Evolutionary conservation across 2,113 vertebrate species (phyloP).

Genomic region (Mus pahari): DNA sequence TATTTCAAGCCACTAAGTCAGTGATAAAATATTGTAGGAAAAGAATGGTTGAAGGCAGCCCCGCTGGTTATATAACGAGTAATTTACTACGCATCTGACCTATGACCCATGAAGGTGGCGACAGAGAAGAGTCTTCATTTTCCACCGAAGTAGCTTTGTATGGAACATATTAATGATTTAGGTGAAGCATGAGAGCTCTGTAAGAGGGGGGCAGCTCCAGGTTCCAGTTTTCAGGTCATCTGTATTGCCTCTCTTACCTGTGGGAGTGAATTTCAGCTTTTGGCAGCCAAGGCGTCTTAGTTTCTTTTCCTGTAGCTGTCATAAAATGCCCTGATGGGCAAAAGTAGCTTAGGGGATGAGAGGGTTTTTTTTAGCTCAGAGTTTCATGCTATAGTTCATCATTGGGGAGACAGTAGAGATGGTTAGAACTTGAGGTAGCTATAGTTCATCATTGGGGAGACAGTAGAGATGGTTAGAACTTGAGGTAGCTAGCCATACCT

Average conservation of each 20-base stretch:
- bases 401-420: neutral
- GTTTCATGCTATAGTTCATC: neutral
- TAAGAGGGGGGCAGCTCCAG: rapidly evolving
- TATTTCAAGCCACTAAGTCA: neutral
- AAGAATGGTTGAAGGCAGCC: neutral
- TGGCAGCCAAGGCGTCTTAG: neutral
- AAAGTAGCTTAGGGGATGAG: neutral
- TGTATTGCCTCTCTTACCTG: neutral
- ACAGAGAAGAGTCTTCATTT: neutral
- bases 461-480: neutral
- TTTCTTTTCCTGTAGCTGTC: neutral
- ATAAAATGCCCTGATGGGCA: neutral
- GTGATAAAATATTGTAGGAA: neutral
- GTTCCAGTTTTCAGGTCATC: neutral
- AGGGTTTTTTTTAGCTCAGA: neutral
- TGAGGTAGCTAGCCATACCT: neutral
- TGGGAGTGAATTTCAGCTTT: neutral
- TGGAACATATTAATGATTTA: slow-evolving; percentile 40
- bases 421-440: neutral
- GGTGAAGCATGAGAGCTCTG: neutral
- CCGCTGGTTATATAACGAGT: neutral
- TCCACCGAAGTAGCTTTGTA: neutral
- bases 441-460: neutral
- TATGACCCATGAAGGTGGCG: neutral
- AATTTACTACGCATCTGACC: neutral